Evolutionary conservation across 2,797 vertebrate genomes (phyloP).

Genomic region (Argya squamiceps): DNA sequence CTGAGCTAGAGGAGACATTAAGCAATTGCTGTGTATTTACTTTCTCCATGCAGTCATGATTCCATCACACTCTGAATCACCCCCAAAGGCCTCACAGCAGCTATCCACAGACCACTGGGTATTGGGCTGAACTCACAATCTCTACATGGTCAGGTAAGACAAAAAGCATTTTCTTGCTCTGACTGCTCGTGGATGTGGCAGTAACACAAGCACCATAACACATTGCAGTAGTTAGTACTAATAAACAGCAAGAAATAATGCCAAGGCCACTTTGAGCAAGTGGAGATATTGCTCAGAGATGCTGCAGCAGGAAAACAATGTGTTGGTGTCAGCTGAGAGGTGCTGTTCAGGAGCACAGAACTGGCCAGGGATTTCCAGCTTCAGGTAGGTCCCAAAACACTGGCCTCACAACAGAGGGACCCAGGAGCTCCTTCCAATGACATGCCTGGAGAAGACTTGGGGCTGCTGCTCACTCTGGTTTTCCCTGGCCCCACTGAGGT

Average conservation of each 20-base stretch:
- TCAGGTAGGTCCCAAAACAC: not conserved
- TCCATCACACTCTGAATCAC: not conserved
- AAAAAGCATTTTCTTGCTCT: not conserved
- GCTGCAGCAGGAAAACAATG: not conserved
- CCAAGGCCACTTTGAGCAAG: not conserved
- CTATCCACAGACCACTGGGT: not conserved
- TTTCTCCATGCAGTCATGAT: not conserved
- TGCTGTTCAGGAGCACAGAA: not conserved
- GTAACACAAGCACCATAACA: not conserved
- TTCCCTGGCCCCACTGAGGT: rapidly evolving
- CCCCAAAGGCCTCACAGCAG: not conserved
- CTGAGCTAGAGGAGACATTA: not conserved
- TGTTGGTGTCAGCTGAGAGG: not conserved
- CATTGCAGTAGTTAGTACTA: not conserved
- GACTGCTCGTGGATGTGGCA: not conserved
- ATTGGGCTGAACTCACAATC: not conserved
- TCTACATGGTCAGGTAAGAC: not conserved
- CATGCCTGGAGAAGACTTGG: not conserved
- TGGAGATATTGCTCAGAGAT: not conserved
- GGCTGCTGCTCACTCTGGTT: not conserved
- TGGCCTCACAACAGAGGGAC: not conserved
- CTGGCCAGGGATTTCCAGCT: not conserved
- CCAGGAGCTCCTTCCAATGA: not conserved
- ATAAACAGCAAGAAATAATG: not conserved
- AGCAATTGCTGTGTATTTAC: not conserved